These are phyloP conservation scores for Dromaius novaehollandiae DNA, from an alignment of 2,113 vertebrate species.

Conservation along the genomic window DNA sequence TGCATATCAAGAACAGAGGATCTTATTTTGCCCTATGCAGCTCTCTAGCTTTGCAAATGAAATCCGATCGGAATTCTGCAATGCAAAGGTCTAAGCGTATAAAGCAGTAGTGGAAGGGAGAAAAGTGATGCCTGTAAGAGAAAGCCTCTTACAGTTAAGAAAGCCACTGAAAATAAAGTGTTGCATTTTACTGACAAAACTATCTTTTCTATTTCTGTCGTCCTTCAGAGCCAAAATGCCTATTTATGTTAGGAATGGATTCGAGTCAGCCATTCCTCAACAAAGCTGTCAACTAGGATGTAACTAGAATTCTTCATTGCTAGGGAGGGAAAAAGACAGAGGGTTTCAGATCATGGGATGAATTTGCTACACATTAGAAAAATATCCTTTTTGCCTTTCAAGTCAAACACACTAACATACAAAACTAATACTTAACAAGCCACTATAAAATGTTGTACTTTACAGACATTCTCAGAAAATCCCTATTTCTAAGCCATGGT, in stretches of 20 bases:
- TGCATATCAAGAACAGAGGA: neutral
- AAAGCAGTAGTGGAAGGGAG: neutral
- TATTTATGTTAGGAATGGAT: constrained; percentile 25
- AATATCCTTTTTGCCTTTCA: neutral
- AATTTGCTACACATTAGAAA: neutral
- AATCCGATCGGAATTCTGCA: neutral
- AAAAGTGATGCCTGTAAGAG: neutral
- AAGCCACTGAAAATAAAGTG: constrained; percentile 13
- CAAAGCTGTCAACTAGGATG: neutral
- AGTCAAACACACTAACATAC: neutral
- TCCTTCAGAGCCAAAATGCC: neutral
- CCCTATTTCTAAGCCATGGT: neutral
- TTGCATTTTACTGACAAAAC: neutral
- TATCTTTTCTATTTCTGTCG: neutral
- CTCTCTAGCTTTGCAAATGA: neutral
- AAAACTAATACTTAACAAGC: neutral
- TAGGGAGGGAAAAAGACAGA: neutral
- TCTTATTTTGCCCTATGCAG: neutral
- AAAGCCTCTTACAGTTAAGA: neutral
- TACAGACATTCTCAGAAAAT: neutral
- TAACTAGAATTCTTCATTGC: neutral
- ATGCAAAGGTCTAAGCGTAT: neutral
- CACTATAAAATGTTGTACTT: neutral
- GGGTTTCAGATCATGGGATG: neutral
- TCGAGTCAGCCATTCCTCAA: constrained; percentile 1